These are phyloP conservation scores for Eudasyphora cyanicolor DNA, from an alignment of 2,888 invertebrate species.

Conservation along the genomic window DNA sequence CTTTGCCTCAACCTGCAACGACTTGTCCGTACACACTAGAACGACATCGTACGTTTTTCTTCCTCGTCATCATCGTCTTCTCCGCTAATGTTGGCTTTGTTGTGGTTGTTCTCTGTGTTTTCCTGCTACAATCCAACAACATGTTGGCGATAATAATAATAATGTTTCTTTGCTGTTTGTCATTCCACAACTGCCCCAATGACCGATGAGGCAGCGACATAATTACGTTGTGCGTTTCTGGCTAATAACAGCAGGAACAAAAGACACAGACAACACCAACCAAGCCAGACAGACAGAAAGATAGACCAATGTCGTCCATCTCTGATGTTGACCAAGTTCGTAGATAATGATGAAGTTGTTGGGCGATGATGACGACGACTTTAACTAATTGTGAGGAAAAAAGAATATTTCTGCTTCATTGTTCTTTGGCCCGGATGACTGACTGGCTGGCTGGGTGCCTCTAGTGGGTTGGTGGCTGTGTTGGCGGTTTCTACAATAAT, in stretches of 20 bases:
- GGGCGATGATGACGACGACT: slow-evolving; percentile 25
- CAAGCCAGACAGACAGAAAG: background rate
- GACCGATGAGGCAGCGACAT: background rate
- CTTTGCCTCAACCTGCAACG: background rate
- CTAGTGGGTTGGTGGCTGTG: background rate
- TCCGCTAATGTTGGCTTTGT: no score
- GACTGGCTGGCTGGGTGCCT: slow-evolving; percentile 17
- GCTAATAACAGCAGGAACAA: background rate
- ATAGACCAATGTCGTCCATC: background rate
- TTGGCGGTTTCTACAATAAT: slow-evolving; percentile 48
- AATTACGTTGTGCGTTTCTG: slow-evolving; percentile 1
- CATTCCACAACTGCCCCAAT: background rate
- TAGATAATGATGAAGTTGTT: slow-evolving; percentile 3
- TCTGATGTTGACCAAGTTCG: background rate
- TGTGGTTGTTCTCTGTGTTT: background rate
- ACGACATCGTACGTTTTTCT: background rate
- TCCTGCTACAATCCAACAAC: background rate
- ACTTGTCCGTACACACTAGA: no score
- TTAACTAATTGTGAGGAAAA: slow-evolving; percentile 13
- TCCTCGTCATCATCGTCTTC: background rate
- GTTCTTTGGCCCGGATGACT: background rate
- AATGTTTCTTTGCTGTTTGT: slow-evolving; percentile 9
- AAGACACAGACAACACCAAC: background rate
- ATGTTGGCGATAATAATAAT: background rate
- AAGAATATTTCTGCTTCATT: slow-evolving; percentile 17